Base-by-base conservation (phyloP, 2,113 vertebrate genomes). In the Megaceryle maxima region DNA sequence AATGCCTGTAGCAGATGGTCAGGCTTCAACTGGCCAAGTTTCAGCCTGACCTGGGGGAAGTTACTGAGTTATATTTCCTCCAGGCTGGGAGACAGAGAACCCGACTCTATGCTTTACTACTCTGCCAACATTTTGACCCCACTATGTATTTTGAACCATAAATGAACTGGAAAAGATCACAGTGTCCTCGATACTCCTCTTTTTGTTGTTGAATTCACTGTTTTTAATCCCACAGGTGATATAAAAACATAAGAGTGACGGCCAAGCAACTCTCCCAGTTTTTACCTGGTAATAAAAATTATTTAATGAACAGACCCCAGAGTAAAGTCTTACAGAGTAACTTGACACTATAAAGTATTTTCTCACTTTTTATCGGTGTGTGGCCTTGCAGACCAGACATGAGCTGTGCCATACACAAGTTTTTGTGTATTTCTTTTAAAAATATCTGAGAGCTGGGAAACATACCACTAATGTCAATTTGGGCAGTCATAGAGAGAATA, bases 251-350 rank as follows among this genome's bases (percentile, higher is more conserved):
- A 92, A 80, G 35, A 86, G 41, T 0, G 3, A 79, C 4, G 8
- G 92, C 80, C 81, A 94, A 95, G 67, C 56, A 81, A 88, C 68
- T 88, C 60, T 95, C 77, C n/a, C 72, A 95, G 70, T 73, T 93
- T 94, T 75, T 87, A 81, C 48, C 91, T 94, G 70, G 74, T 82
- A 83, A 91, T 94, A 94, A 94, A 84, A 96, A 55, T 79, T 94
- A 83, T 76, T 95, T 92, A 94, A 90, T 84, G 69, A 91, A 57
- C 3, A 6, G 84, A 80, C 76, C 63, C 74, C 29, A 53, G 73
- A 92, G 72, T 57, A 78, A 82, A 90, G 41, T 43, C 41, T 66
- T 74, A 83, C 39, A 77, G 48, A 88, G 82, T 74, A 88, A 94
- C 41, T 63, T 74, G 64, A 93, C 33, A 68, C 85, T 90, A 79